Evolutionary conservation across 2,797 vertebrate genomes (phyloP).

Genomic region (Sciaenops ocellatus): DNA sequence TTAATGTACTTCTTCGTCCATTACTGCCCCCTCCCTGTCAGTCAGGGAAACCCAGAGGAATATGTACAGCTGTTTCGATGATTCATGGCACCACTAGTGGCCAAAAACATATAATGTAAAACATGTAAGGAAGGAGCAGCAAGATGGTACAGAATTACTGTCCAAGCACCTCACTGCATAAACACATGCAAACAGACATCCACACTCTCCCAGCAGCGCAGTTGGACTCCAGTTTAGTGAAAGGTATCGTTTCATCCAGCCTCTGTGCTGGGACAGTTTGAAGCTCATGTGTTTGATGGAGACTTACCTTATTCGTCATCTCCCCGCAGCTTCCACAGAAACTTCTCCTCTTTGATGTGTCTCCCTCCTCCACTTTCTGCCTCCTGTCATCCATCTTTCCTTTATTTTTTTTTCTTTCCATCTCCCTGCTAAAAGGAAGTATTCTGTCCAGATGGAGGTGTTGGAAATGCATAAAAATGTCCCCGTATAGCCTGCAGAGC

Average conservation of each 20-base stretch:
- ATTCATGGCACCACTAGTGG: neutral
- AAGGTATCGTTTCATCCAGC: slow-evolving; percentile 76
- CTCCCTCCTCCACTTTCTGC: slow-evolving; percentile 69
- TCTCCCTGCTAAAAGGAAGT: slow-evolving; percentile 43
- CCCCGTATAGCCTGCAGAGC: slow-evolving; percentile 39
- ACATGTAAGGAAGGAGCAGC: slow-evolving; percentile 18
- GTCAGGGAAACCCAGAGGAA: neutral
- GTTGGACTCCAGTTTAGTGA: slow-evolving; percentile 77
- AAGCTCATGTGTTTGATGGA: slow-evolving; percentile 80
- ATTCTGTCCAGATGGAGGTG: slow-evolving; percentile 72
- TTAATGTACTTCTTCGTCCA: neutral
- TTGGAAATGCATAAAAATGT: slow-evolving; percentile 64
- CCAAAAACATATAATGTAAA: neutral
- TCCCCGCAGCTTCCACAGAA: slow-evolving; percentile 70
- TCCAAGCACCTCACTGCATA: slow-evolving; percentile 50
- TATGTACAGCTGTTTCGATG: neutral
- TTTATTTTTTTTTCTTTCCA: slow-evolving; percentile 48
- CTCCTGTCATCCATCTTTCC: slow-evolving; percentile 67
- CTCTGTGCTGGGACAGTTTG: slow-evolving; percentile 76
- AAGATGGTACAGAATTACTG: slow-evolving; percentile 49
- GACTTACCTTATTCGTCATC: slow-evolving; percentile 77
- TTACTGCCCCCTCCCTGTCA: neutral
- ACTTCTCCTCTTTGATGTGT: slow-evolving; percentile 76
- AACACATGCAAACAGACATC: slow-evolving; percentile 64
- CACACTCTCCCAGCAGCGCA: slow-evolving; percentile 58